A percentile compares a stretch with the other conserved stretches of the same genome.
Conservation (phyloP, 1,140 invertebrate species). For the Drosophila sturtevanti region DNA sequence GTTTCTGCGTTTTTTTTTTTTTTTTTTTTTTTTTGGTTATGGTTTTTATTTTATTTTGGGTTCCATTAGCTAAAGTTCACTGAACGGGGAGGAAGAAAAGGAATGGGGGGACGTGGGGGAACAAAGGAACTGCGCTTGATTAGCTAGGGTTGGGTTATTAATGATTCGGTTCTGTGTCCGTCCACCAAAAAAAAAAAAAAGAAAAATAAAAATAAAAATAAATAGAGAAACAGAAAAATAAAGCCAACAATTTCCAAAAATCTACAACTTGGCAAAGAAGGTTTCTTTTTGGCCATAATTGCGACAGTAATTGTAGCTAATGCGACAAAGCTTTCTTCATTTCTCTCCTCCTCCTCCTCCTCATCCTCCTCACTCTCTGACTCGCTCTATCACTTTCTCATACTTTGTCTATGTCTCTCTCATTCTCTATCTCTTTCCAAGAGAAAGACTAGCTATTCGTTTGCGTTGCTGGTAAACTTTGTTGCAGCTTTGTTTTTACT, state of each 20-base stretch:
- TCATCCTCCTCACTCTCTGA: no score
- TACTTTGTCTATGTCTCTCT: neutral
- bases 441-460: neutral
- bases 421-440: constrained; percentile 23
- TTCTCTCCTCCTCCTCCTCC: no score
- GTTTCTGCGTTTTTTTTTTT: constrained; percentile 2
- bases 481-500: constrained; percentile 79
- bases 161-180: neutral
- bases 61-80: constrained; percentile 8
- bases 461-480: constrained; percentile 48
- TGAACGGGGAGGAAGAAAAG: neutral
- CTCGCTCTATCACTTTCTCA: neutral
- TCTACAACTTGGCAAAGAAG: constrained; percentile 40
- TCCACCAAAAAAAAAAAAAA: constrained; percentile 16
- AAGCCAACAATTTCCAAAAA: constrained; percentile 7
- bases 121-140: neutral
- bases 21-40: constrained; percentile 1
- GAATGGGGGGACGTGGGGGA: neutral
- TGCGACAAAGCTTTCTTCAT: constrained; percentile 70
- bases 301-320: constrained; percentile 83
- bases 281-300: constrained; percentile 74
- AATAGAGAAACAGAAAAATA: constrained; percentile 43
- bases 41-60: neutral
- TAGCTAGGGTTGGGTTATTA: constrained; percentile 4
- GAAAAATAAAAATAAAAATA: neutral